Evolutionary conservation across 2,888 invertebrate genomes (phyloP).

Genomic region (Sialis lutaria): DNA sequence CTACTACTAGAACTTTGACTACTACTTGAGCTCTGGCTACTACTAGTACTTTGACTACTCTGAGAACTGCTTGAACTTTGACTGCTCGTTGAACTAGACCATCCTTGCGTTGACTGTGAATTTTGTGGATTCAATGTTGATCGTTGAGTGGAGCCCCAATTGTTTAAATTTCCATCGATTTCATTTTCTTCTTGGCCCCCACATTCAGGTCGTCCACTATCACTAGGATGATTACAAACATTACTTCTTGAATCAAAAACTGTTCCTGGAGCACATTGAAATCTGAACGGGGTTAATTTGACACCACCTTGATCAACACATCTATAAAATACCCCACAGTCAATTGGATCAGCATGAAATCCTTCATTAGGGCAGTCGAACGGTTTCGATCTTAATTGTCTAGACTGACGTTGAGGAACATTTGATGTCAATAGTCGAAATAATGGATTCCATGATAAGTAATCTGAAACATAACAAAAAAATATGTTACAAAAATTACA

Average conservation of each 20-base stretch:
- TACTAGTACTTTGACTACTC: slow-evolving; percentile 8
- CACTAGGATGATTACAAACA: slow-evolving; percentile 52
- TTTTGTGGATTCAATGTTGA: slow-evolving; percentile 8
- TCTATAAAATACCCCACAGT: slow-evolving; percentile 58
- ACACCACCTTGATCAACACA: slow-evolving; percentile 44
- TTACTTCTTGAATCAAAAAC: slow-evolving; percentile 50
- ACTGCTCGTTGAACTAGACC: slow-evolving; percentile 8
- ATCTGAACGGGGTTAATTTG: slow-evolving; percentile 39
- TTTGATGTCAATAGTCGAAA: too few relatives aligned
- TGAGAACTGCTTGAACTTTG: slow-evolving; percentile 8
- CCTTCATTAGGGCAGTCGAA: slow-evolving; percentile 49
- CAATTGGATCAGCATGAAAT: slow-evolving; percentile 49
- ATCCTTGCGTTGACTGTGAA: slow-evolving; percentile 5
- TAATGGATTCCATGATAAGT: too few relatives aligned
- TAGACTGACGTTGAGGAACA: neutral
- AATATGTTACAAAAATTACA: too few relatives aligned
- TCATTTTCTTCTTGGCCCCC: slow-evolving; percentile 30
- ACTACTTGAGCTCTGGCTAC: neutral
- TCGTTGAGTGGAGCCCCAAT: slow-evolving; percentile 6
- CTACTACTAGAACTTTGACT: slow-evolving; percentile 1
- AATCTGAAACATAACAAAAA: too few relatives aligned
- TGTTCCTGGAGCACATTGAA: slow-evolving; percentile 58
- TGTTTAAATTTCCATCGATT: slow-evolving; percentile 17
- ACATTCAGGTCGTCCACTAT: slow-evolving; percentile 52
- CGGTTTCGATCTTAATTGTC: slow-evolving; percentile 12